Conservation (phyloP, 2,113 vertebrate species). For the Meleagris gallopavo region DNA sequence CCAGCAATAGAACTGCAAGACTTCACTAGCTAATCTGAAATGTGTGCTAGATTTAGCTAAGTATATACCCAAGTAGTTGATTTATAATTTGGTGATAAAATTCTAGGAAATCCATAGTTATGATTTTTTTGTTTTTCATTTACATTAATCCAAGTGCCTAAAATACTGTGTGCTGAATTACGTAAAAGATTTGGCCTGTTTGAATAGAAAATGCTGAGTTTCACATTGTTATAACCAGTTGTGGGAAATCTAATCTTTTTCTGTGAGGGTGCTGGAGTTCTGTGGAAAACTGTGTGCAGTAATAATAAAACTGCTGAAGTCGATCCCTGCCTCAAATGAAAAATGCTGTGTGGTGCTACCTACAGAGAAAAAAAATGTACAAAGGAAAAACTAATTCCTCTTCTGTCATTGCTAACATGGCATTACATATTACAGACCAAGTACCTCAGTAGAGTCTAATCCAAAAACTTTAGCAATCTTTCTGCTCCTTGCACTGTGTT, state of each 20-base stretch:
- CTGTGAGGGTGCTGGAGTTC: neutral
- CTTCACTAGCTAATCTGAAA: neutral
- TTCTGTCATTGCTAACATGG: neutral
- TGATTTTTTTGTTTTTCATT: neutral
- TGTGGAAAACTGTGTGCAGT: neutral
- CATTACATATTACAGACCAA: neutral
- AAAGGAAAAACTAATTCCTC: constrained; percentile 26
- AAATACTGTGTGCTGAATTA: neutral
- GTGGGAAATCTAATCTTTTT: neutral
- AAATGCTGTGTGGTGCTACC: constrained; percentile 9
- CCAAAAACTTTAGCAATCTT: neutral
- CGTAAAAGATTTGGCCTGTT: neutral
- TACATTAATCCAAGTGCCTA: neutral
- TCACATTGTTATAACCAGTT: neutral
- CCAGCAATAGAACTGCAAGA: neutral
- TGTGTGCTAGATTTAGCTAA: neutral
- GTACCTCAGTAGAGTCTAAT: neutral
- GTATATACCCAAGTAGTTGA: neutral
- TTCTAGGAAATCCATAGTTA: accelerated
- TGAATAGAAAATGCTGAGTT: neutral
- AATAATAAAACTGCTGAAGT: neutral
- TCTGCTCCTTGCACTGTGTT: neutral
- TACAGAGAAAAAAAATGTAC: constrained; percentile 28
- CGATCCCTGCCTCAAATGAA: neutral
- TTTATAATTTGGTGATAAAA: neutral